Base-by-base conservation (phyloP, 2,113 vertebrate genomes). In the Rhinogobius similis region DNA sequence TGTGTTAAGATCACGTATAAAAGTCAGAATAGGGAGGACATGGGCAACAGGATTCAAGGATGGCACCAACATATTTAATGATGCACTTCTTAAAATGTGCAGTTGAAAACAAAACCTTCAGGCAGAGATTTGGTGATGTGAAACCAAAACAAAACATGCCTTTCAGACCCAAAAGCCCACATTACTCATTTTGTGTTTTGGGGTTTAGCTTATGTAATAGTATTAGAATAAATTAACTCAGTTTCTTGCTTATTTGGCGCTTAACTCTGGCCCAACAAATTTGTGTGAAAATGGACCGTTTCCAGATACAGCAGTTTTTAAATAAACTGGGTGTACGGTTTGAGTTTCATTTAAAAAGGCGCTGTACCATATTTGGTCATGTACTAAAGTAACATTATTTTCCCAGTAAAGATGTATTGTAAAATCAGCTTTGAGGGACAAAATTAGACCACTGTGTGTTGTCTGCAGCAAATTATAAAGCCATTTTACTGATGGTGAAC, bases 31-130 rank as follows among this genome's bases (percentile, higher is more conserved):
- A 59, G 13, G 10, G 2, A 27, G 16, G 46, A 63, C 10, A 41
- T 1, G 7, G 18, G 65, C 53, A 36, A 23, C 2, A 0, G 10
- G 62, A 41, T 59, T 75, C 21, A 53, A 62, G 55, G 64, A 62
- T 27, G 41, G 61, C 67, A 20, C 75, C 29, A 65, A 62, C 65
- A 62, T 52, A 65, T 63, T 53, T 36, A 50, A 32, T 21, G 26
- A 52, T 27, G 13, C 10, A 5, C 27, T 62, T 52, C 58, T 73
- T 41, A 75, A 70, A 71, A 55, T 77, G 61, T 61, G 18, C 14
- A 41, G 72, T 52, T 48, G 9, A 5, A 38, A 39, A n/a, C 5
- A 13, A 12, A n/a, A 38, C 29, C 32, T 10, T 36, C 14, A 21
- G 59, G 59, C 20, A 12, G 29, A 39, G 10, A 62, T 63, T 63